Base-by-base conservation (phyloP, 2,797 vertebrate genomes). In the Perodicticus potto region DNA sequence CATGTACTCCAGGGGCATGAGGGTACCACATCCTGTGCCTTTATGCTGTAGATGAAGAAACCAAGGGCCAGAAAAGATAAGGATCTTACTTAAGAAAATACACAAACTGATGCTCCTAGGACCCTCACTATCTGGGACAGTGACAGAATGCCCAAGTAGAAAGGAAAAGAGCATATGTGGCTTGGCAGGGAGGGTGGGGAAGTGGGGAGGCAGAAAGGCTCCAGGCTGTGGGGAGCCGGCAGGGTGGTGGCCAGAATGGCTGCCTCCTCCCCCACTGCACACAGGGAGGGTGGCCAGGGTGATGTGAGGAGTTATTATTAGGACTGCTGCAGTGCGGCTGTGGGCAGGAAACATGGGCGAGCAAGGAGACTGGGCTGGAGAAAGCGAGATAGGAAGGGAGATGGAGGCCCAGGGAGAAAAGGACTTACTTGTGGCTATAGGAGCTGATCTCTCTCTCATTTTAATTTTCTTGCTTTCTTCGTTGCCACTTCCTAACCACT, bases 321-420 rank as follows among this genome's bases (percentile, higher is more conserved):
- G 98, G 98, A 98, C 78, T 97, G 96, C 97, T 98, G 98, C 98
- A 99, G 98, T 98, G 98, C 98, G 96, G 98, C 89, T 98, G 78
- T 59, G 95, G 65, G 81, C 65, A 89, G 80, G 80, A 84, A 37
- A 29, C 59, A 27, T 14, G 27, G 92, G 82, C 92, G 80, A 85
- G 91, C 85, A 70, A 5, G 93, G 93, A 91, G 93, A 53, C 45
- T 5, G 86, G 61, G 25, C 77, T 9, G 0, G 67, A 45, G 65
- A 53, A 34, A 55, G 10, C 0, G 2, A 55, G 49, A 23, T 25
- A 20, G 77, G 40, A 45, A n/a, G 25, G 37, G 17, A 40, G 55
- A 23, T 13, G 45, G 37, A 53, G 43, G 19, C 1, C 53, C 80
- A 29, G 70, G 91, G 29, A 84, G 61, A 73, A 0, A 0, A 91